phyloP scores from a whole-genome alignment of 2,888 invertebrate species.

The Acanthosepion lycidas region DNA sequence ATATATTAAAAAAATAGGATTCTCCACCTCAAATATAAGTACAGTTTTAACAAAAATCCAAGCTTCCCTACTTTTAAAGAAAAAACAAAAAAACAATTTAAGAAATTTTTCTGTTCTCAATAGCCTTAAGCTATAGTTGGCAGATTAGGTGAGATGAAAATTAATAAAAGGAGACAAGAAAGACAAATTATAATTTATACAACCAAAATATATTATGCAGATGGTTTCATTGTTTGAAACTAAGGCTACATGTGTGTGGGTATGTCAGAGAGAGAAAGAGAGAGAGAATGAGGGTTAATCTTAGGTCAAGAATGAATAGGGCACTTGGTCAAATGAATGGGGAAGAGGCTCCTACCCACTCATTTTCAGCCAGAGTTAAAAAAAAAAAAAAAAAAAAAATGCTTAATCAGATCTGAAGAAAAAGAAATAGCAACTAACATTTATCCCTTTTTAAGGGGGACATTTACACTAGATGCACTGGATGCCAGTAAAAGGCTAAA shows the following conservation, averaged over 20 bases:
- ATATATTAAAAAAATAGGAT: too few species aligned
- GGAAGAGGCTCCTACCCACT: not conserved
- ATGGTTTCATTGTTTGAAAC: not conserved
- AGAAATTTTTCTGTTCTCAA: too few species aligned
- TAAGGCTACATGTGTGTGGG: not conserved
- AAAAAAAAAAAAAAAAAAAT: too few species aligned
- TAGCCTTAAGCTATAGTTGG: too few species aligned
- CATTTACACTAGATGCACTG: not conserved
- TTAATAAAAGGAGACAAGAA: too few species aligned
- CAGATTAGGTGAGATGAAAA: too few species aligned
- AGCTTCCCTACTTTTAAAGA: too few species aligned
- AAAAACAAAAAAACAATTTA: too few species aligned
- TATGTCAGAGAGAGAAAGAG: too few species aligned
- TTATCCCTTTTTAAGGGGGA: not conserved
- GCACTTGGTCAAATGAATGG: not conserved
- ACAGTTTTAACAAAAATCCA: too few species aligned
- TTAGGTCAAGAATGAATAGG: conserved; percentile 10
- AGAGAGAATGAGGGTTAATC: not conserved
- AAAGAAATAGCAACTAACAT: not conserved
- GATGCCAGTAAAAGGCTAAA: too few species aligned
- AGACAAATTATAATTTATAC: not conserved
- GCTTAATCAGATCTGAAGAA: not conserved
- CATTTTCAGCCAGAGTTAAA: not conserved
- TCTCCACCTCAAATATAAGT: too few species aligned
- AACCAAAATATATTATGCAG: not conserved